These are phyloP conservation scores for Ligdia adustata DNA, from an alignment of 2,888 invertebrate genomes.

Conservation along the genomic window DNA sequence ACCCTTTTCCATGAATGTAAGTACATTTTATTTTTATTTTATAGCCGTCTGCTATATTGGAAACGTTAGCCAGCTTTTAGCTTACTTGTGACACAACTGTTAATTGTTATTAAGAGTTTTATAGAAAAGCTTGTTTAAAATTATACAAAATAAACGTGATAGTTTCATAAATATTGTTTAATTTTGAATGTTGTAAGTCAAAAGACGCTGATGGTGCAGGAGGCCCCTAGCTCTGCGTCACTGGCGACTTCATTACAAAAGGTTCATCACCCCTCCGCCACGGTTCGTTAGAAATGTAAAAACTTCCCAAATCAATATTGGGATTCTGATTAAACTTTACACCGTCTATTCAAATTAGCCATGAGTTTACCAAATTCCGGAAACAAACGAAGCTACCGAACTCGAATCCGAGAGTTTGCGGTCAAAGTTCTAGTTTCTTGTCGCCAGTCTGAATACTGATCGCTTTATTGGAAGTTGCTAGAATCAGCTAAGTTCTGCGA, in stretches of 20 bases:
- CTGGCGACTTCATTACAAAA: slow-evolving; percentile 35
- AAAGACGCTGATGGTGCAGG: too few species aligned
- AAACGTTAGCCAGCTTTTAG: too few species aligned
- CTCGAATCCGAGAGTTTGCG: slow-evolving; percentile 43
- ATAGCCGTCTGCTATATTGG: too few species aligned
- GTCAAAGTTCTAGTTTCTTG: slow-evolving; percentile 49
- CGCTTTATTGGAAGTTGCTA: slow-evolving; percentile 44
- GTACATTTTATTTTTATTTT: too few species aligned
- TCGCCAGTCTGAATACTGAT: slow-evolving; percentile 51
- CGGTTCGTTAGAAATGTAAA: slow-evolving; percentile 72
- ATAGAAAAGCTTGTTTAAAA: too few species aligned
- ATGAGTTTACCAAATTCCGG: slow-evolving; percentile 52
- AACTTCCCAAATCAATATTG: slow-evolving; percentile 69
- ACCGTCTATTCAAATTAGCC: slow-evolving; percentile 58
- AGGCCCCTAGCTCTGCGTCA: neutral
- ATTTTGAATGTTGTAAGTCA: too few species aligned
- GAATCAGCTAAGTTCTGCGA: slow-evolving; percentile 36
- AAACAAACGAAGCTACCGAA: slow-evolving; percentile 44
- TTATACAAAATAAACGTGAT: too few species aligned
- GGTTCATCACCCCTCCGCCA: slow-evolving; percentile 57
- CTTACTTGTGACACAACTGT: too few species aligned
- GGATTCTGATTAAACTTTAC: slow-evolving; percentile 63
- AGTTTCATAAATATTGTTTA: too few species aligned
- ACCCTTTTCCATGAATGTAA: too few species aligned
- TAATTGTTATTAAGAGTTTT: too few species aligned